Evolutionary conservation across 2,113 vertebrate genomes (phyloP).

Genomic region (Pomatostomus ruficeps): DNA sequence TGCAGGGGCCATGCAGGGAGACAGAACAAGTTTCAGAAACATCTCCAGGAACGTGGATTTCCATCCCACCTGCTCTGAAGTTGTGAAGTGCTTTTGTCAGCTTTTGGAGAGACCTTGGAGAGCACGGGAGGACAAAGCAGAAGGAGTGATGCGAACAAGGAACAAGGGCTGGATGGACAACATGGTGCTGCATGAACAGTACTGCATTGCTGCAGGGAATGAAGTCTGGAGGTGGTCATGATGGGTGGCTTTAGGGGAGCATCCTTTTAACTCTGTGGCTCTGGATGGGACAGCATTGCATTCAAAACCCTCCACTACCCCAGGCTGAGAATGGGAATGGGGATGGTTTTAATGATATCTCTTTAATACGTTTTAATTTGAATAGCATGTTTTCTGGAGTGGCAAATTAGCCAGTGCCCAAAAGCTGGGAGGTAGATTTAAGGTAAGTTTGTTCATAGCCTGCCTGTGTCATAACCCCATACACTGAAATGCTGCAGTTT

Average conservation of each 20-base stretch:
- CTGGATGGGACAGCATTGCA: background rate
- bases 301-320: background rate
- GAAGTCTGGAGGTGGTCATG: background rate
- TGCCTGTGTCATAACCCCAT: background rate
- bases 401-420: background rate
- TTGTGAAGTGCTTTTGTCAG: background rate
- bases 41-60: background rate
- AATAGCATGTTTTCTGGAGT: background rate
- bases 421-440: background rate
- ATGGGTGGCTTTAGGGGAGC: background rate
- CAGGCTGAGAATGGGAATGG: background rate
- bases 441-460: background rate
- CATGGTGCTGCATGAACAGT: background rate
- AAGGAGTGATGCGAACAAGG: background rate
- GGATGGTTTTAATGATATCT: background rate
- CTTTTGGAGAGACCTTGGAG: background rate
- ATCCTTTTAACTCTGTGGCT: background rate
- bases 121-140: background rate
- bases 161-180: background rate
- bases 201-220: background rate
- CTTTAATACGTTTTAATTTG: background rate
- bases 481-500: background rate
- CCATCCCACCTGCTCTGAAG: background rate
- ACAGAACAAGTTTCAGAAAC: background rate
- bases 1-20: fast-evolving